Evolutionary conservation across 2,113 vertebrate species (phyloP), one percentile per base, ranked within the genome.

Genomic region (Boulengeromyrus knoepffleri): DNA sequence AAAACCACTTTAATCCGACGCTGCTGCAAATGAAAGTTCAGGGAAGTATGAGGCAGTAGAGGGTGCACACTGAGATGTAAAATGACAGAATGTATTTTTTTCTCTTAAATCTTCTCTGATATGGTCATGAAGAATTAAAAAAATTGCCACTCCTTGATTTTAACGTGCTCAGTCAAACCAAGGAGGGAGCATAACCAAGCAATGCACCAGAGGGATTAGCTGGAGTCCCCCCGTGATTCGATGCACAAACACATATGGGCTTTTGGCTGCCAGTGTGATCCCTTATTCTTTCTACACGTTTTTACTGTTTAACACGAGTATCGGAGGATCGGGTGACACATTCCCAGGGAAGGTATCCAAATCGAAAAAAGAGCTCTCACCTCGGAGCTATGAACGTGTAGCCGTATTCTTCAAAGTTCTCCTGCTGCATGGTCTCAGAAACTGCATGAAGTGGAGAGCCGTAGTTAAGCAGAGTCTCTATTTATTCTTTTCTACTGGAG

Each of bases 321-420:
- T 47, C 3, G 46, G 8, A 47, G 83, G 45, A 45, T 47, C 83
- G 21, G 21, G 46, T 85, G 83, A 80, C 74, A 80, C 74, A 39
- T 80, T 42, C 74, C 31, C 36, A 15, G 74, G 36, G 21, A 85
- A 24, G 83, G 39, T 85, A 47, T 85, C 39, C 17, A 84, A 46
- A 42, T 36, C 42, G 9, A 42, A 85, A 47, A 85, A 15, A 46
- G 39, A 85, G 42, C 39, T 45, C 97, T 89, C 94, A 99, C 98
- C 98, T 99, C 36, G 98, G 98, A 90, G 98, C 98, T 93, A 99
- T 95, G 91, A 98, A 96, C 0, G 98, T 99, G 84, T 98, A 97
- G 88, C 98, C 98, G 91, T 95, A 93, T 94, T 99, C 97, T 91
- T 98, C 97, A 95, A 97, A 99, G 94, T 95, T 90, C 66, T 99